Evolutionary conservation across 2,888 invertebrate genomes (phyloP), one percentile per base, ranked within the genome.

Genomic region (Octonoba sinensis): DNA sequence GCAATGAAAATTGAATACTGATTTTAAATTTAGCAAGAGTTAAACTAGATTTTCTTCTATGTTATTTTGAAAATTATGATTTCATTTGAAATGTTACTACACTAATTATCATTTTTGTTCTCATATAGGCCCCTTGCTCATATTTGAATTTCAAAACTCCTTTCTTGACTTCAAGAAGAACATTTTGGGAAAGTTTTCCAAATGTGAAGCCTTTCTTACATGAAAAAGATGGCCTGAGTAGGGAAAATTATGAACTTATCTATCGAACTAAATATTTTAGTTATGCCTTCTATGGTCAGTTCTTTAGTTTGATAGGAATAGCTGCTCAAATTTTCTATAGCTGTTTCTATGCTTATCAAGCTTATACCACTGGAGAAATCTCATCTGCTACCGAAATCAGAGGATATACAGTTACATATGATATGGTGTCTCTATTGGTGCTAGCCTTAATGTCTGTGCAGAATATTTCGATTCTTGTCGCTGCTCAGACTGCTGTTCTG

Each of bases 171-270:
- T 51, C 20, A 24, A 16, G 18, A 22, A 51, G 72, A 1, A 54
- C 65, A 24, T 79, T 79, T 51, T 79, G 78, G 78, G 78, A 79
- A 60, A 67, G 66, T 47, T 79, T 73, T 66, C 78, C 72, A n/a
- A 47, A 11, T 3, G 1, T 12, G 1, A 36, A 18, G n/a, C 67
- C 49, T n/a, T 44, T 27, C 15, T 24, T 54, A n/a, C 44, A 79
- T 66, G 24, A 36, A 59, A 79, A 72, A 62, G 78, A 79, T 62
- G 54, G 60, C 6, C 20, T 79, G 8, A 27, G 62, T n/a, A 51
- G 22, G 27, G 46, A 60, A 16, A 67, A 47, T 15, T 44, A 72
- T 59, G 66, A 72, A 47, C 15, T 79, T n/a, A 22, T 79, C 18
- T 72, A 60, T 46, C 66, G 60, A n/a, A 2, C 44, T 2, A 60